Evolutionary conservation across 2,888 invertebrate genomes (phyloP).

Genomic region (Chloromyia formosa): DNA sequence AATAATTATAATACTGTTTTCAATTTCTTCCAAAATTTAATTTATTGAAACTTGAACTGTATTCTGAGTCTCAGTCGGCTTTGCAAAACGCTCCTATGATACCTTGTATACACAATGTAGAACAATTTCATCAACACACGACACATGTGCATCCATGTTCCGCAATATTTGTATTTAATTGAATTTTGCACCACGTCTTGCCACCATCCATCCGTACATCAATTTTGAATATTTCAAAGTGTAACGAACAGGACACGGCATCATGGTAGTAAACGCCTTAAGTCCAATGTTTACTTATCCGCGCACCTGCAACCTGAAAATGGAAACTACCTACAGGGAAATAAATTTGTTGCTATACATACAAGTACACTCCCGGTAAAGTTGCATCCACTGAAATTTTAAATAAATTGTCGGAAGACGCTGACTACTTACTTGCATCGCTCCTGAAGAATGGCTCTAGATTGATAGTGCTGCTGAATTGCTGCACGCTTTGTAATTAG

Average conservation of each 20-base stretch:
- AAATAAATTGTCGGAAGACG: background rate
- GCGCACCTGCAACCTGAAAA: conserved; percentile 22
- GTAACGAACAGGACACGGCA: background rate
- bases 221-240: background rate
- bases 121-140: too few relatives aligned
- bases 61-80: too few relatives aligned
- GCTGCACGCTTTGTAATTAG: conserved; percentile 30
- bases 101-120: too few relatives aligned
- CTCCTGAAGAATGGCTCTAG: background rate
- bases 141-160: too few relatives aligned
- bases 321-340: background rate
- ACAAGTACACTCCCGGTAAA: background rate
- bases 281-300: conserved; percentile 23
- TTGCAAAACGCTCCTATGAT: too few relatives aligned
- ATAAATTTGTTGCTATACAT: background rate
- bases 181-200: too few relatives aligned
- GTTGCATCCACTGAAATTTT: background rate
- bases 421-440: background rate
- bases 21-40: too few relatives aligned
- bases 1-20: too few relatives aligned
- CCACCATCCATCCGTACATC: too few relatives aligned
- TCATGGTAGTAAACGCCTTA: conserved; percentile 16
- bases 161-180: too few relatives aligned
- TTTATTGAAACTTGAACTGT: too few relatives aligned
- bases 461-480: conserved; percentile 6